Percentiles rank a stretch among this genome's conserved stretches.
Evolutionary conservation across 2,113 vertebrate species (phyloP).

Genomic region (Holacanthus passer): DNA sequence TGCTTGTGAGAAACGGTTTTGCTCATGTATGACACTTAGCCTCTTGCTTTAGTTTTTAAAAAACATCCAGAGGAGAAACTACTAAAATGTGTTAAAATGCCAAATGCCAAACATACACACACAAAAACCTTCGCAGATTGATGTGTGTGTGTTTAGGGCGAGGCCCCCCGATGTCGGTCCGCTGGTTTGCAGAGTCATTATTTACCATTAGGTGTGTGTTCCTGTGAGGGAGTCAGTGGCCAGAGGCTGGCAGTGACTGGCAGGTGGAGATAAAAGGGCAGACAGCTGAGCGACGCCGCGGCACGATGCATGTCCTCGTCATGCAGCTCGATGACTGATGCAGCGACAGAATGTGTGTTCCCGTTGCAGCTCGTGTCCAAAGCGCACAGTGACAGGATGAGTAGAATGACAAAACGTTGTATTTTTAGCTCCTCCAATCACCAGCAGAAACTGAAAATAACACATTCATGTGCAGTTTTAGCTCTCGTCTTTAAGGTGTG

Average conservation of each 20-base stretch:
- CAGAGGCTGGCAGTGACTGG: slow-evolving; percentile 58
- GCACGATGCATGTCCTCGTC: slow-evolving; percentile 45
- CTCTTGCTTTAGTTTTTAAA: not conserved
- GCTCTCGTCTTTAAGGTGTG: slow-evolving; percentile 39
- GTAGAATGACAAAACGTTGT: slow-evolving; percentile 5
- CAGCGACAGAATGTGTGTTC: slow-evolving; percentile 55
- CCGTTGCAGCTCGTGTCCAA: slow-evolving; percentile 36
- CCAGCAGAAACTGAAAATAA: slow-evolving; percentile 51
- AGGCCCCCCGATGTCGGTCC: not conserved
- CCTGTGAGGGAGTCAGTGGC: slow-evolving; percentile 7
- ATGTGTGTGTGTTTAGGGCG: slow-evolving; percentile 2
- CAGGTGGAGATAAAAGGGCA: slow-evolving; percentile 48
- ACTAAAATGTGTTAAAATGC: not conserved
- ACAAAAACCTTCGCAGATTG: not conserved
- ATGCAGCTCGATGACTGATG: slow-evolving; percentile 25
- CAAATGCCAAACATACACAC: not conserved
- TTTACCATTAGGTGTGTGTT: slow-evolving; percentile 55
- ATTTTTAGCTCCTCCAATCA: slow-evolving; percentile 64
- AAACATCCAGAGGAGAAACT: not conserved
- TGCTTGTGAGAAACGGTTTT: slow-evolving; percentile 37
- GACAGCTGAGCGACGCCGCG: slow-evolving; percentile 56
- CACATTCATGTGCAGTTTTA: slow-evolving; percentile 46
- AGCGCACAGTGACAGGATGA: slow-evolving; percentile 17
- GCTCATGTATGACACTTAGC: not conserved
- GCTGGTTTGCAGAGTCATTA: slow-evolving; percentile 42